phyloP scores from a whole-genome alignment of 2,888 invertebrate species.

The Glyphotaelius pellucidus region DNA sequence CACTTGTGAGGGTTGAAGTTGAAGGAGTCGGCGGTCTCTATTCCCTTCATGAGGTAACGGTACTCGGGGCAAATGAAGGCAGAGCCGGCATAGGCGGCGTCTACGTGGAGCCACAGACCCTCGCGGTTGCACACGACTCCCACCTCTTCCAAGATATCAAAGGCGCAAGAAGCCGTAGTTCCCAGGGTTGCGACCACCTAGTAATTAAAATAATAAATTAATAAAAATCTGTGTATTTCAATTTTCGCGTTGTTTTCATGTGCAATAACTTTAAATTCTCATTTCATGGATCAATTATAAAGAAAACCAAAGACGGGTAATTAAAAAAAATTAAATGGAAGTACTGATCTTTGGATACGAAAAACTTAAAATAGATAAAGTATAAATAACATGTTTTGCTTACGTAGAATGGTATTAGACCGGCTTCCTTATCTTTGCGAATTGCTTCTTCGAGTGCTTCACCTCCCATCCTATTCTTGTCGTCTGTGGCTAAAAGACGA shows the following conservation, averaged over 20 bases:
- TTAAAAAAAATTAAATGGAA: too few species aligned
- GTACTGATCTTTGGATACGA: too few species aligned
- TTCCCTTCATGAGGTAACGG: constrained; percentile 91
- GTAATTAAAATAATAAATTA: constrained; percentile 58
- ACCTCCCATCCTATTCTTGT: constrained; percentile 84
- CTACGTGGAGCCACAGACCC: constrained; percentile 95
- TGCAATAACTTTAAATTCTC: not conserved
- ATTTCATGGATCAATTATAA: not conserved
- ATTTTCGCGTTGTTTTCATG: not conserved
- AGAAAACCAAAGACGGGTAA: not conserved
- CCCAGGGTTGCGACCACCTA: constrained; percentile 93
- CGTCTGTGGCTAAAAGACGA: constrained; percentile 84
- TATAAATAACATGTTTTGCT: not conserved
- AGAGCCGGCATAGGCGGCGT: constrained; percentile 97
- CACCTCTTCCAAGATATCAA: constrained; percentile 92
- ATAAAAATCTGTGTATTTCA: constrained; percentile 50
- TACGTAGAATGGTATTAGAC: constrained; percentile 94
- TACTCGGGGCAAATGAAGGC: constrained; percentile 98
- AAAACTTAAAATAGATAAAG: too few species aligned
- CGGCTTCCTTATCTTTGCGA: constrained; percentile 89
- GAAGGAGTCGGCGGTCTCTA: constrained; percentile 95
- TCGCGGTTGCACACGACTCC: constrained; percentile 90
- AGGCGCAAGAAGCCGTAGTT: constrained; percentile 97
- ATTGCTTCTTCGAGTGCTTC: constrained; percentile 87
- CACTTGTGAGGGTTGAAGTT: constrained; percentile 99